These are phyloP conservation scores for Euwallacea similis DNA, from an alignment of 1,140 invertebrate species.

Conservation along the genomic window DNA sequence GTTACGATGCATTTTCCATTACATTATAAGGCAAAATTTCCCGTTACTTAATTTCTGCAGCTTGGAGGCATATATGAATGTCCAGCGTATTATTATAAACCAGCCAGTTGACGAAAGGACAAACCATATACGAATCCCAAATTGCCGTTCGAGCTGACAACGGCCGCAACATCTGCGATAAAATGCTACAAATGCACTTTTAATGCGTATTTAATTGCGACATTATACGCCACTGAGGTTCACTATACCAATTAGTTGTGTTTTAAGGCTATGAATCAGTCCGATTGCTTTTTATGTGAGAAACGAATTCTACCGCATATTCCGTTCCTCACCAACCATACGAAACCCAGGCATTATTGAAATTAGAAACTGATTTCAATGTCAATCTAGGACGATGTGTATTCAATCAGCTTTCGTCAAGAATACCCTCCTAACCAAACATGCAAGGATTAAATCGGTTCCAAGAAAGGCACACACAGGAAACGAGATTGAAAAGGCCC, in stretches of 20 bases:
- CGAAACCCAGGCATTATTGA: too few species aligned
- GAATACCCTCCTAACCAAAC: slow-evolving; percentile 27
- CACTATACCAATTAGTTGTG: background rate
- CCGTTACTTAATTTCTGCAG: background rate
- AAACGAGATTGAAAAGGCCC: slow-evolving; percentile 31
- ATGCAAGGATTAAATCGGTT: slow-evolving; percentile 34
- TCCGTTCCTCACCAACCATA: too few species aligned
- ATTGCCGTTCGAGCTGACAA: slow-evolving; percentile 15
- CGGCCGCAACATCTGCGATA: slow-evolving; percentile 8
- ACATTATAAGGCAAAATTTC: background rate
- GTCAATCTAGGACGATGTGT: too few species aligned
- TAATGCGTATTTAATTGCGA: slow-evolving; percentile 15
- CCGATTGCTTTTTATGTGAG: too few species aligned
- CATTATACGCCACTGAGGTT: slow-evolving; percentile 12
- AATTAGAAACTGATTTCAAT: too few species aligned
- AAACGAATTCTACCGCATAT: too few species aligned
- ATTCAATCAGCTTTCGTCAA: slow-evolving; percentile 2
- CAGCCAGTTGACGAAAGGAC: background rate
- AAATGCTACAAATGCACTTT: slow-evolving; percentile 8
- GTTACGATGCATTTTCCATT: too few species aligned
- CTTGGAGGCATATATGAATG: background rate
- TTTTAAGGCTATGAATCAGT: too few species aligned
- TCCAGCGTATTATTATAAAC: background rate
- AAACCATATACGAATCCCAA: slow-evolving; percentile 5
- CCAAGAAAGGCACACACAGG: slow-evolving; percentile 36